These are phyloP conservation scores for Potorous gilbertii DNA, from an alignment of 2,797 vertebrate species.

Conservation along the genomic window DNA sequence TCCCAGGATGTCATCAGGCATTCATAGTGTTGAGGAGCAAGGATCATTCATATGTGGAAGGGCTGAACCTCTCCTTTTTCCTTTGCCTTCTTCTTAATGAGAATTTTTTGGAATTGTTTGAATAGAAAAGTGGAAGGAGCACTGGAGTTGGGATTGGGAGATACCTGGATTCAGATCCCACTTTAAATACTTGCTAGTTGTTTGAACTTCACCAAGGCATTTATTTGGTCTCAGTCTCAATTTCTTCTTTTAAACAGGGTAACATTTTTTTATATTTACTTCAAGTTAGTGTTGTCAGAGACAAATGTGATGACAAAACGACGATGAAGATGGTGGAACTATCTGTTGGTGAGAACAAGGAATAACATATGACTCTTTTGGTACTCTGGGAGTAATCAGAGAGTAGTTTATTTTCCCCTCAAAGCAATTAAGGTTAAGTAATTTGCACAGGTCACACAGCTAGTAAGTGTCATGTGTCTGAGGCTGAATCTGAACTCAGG, in stretches of 20 bases:
- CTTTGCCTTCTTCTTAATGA: not conserved
- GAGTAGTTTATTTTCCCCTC: no score
- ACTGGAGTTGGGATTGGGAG: not conserved
- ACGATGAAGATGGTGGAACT: not conserved
- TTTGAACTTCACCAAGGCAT: not conserved
- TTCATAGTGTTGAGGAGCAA: not conserved
- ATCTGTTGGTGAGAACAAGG: not conserved
- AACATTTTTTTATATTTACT: not conserved
- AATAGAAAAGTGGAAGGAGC: not conserved
- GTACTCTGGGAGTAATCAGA: not conserved
- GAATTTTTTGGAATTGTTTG: constrained; percentile 4
- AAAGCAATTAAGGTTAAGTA: no score
- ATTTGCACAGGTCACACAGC: no score
- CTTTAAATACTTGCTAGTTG: not conserved
- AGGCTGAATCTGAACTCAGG: no score
- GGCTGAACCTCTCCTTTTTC: not conserved
- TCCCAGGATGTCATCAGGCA: not conserved
- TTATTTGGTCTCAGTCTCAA: not conserved
- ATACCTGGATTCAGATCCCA: not conserved
- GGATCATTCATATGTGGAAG: constrained; percentile 8
- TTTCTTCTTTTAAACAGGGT: not conserved
- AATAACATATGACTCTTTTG: not conserved
- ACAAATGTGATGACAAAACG: not conserved
- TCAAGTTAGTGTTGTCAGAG: not conserved
- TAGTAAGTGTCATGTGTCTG: no score